Evolutionary conservation across 2,888 invertebrate genomes (phyloP).

Genomic region (Himalopsyche kuldschensis): DNA sequence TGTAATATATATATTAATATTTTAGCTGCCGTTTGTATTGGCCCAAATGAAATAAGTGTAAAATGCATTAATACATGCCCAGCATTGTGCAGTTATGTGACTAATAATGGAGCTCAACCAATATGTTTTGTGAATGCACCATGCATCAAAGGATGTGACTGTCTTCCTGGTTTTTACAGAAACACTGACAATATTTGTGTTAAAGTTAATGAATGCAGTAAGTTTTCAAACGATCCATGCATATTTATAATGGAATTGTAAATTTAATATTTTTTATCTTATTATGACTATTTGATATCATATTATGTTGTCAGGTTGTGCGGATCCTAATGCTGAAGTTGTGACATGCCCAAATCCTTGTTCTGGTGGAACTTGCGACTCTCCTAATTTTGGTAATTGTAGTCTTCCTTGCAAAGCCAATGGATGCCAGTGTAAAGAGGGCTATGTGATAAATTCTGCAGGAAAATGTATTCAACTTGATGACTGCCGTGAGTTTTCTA

Average conservation of each 20-base stretch:
- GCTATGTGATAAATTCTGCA: conserved; percentile 1
- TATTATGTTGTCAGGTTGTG: conserved; percentile 13
- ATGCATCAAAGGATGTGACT: not conserved
- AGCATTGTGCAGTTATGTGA: not conserved
- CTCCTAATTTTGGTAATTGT: conserved; percentile 13
- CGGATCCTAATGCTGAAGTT: conserved; percentile 27
- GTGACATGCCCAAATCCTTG: conserved; percentile 25
- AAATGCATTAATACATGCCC: not conserved
- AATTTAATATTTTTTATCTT: not conserved
- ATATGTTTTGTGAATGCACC: not conserved
- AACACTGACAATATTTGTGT: not conserved
- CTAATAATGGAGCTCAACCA: not conserved
- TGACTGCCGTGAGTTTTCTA: not conserved
- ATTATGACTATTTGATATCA: not conserved
- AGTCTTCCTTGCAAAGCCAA: not conserved
- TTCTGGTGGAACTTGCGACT: conserved; percentile 28
- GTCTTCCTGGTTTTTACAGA: not conserved
- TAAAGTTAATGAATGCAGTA: not conserved
- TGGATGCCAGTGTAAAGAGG: conserved; percentile 13
- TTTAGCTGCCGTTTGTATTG: not conserved
- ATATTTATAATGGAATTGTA: not conserved
- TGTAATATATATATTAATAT: too few species aligned
- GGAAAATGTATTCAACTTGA: conserved; percentile 12
- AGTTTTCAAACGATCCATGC: not conserved
- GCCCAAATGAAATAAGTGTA: not conserved